Percentiles rank a stretch among this genome's conserved stretches.
Conservation (phyloP, 1,140 invertebrate species). For the Drosophila micromelanica region DNA sequence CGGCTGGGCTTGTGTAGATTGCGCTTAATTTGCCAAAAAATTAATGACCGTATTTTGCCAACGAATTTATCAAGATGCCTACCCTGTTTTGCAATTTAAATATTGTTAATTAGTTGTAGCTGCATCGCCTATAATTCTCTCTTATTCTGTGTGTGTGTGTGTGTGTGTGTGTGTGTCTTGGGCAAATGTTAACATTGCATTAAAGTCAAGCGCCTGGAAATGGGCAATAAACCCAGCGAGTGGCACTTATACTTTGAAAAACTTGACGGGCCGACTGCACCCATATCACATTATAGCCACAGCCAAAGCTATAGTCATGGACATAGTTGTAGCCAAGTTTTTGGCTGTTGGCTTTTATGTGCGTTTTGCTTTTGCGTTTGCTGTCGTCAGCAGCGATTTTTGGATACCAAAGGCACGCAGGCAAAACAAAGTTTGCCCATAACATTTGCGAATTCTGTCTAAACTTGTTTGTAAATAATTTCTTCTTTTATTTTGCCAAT, state of each 20-base stretch:
- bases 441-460: constrained; percentile 79
- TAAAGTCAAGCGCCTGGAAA: constrained; percentile 31
- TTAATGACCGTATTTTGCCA: constrained; percentile 56
- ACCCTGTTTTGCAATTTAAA: constrained; percentile 62
- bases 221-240: constrained; percentile 20
- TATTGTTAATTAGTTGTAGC: constrained; percentile 74
- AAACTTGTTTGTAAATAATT: constrained; percentile 82
- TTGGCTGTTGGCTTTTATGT: constrained; percentile 48
- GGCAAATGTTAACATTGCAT: constrained; percentile 51
- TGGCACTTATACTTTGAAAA: constrained; percentile 30
- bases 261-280: constrained; percentile 22
- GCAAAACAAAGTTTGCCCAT: constrained; percentile 77
- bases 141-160: not conserved
- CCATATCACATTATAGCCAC: constrained; percentile 31
- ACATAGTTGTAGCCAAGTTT: constrained; percentile 14
- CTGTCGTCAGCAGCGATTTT: constrained; percentile 64
- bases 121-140: constrained; percentile 12
- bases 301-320: not conserved
- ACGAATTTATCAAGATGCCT: constrained; percentile 66
- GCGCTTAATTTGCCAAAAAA: constrained; percentile 68
- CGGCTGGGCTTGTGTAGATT: constrained; percentile 44
- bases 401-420: constrained; percentile 37
- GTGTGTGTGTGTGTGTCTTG: not conserved
- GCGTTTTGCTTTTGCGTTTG: constrained; percentile 24
- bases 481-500: constrained; percentile 78